Evolutionary conservation across 1,140 invertebrate genomes (phyloP).

Genomic region (Macrobrachium rosenbergii): DNA sequence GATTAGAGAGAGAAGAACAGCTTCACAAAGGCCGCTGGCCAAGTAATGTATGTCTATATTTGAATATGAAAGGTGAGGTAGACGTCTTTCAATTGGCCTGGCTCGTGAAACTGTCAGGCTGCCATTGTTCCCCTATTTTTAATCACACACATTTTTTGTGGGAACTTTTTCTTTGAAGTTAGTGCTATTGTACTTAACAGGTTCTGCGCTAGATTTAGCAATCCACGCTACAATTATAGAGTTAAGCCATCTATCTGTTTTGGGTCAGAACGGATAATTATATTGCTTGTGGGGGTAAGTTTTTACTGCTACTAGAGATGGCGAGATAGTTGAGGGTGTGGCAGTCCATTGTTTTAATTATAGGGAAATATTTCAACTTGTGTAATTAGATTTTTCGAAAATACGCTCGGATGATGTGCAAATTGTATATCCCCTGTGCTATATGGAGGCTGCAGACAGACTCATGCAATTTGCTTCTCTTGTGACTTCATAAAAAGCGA

Average conservation of each 20-base stretch:
- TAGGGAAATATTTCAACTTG: slow-evolving; percentile 8
- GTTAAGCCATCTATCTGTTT: slow-evolving; percentile 24
- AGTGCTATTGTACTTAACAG: slow-evolving; percentile 11
- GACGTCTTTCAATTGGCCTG: background rate
- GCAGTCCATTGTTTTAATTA: slow-evolving; percentile 9
- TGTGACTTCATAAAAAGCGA: no score
- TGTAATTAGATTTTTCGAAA: slow-evolving; percentile 14
- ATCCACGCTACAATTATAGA: slow-evolving; percentile 53
- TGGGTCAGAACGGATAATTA: slow-evolving; percentile 16
- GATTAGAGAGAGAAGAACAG: background rate
- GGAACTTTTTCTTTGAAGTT: background rate
- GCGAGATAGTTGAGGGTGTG: background rate
- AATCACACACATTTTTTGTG: slow-evolving; percentile 21
- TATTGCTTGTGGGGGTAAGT: slow-evolving; percentile 26
- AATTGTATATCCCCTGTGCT: no score
- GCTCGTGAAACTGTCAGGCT: background rate
- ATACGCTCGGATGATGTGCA: no score
- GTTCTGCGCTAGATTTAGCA: slow-evolving; percentile 53
- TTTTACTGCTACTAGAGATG: slow-evolving; percentile 26
- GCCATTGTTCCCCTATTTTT: slow-evolving; percentile 4
- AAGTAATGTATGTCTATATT: slow-evolving; percentile 36
- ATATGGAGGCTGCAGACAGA: no score
- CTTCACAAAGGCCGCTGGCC: slow-evolving; percentile 25
- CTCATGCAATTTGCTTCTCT: no score
- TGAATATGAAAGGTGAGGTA: slow-evolving; percentile 42